Evolutionary conservation across 92 coral and sea anemone genomes (phyloP), one percentile per base, ranked within the genome.

Genomic region (Palythoa caribaeorum): DNA sequence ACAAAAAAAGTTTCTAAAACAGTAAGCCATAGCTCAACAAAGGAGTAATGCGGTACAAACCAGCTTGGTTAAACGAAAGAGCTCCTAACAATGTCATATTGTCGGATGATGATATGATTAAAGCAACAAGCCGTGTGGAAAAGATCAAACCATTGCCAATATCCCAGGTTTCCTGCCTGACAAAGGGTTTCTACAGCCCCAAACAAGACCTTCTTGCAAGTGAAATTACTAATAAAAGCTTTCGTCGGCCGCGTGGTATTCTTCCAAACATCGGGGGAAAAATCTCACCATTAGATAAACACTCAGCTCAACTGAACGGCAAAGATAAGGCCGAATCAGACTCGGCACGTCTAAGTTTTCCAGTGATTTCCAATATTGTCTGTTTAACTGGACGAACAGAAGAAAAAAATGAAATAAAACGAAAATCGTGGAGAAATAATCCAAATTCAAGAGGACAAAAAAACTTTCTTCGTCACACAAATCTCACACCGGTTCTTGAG

Each of bases 391-490:
- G 86, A 9, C 66, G 76, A 60, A 48, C 2, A 38, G 55, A 79
- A 21, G 19, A 48, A 37, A 19, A 59, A 57, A 38, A 36, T 36
- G 84, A 78, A 79, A 37, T 12, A 53, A 14, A 37, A n/a, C 44
- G 35, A 62, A 39, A 59, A 38, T 21, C 84, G 2, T 14, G 86
- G 76, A 47, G 63, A 66, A 68, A 68, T 52, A 10, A 70, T 59
- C 51, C 80, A 39, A 71, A n/a, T 63, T 63, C 92, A 63, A 93
- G 93, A n/a, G 98, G 98, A n/a, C 94, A 91, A 74, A 90, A 73
- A 21, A 73, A 84, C 39, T 79, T 94, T 55, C 87, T 94, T 70
- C 88, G 85, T 55, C 92, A 93, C 70, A 53, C 47, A 6, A 92
- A 83, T 35, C 92, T 93, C 2, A 59, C 65, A 16, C 92, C 93